A percentile compares a stretch with the other conserved stretches of the same genome.
Conservation (phyloP, 2,797 vertebrate species). For the Coregonus ussuriensis region DNA sequence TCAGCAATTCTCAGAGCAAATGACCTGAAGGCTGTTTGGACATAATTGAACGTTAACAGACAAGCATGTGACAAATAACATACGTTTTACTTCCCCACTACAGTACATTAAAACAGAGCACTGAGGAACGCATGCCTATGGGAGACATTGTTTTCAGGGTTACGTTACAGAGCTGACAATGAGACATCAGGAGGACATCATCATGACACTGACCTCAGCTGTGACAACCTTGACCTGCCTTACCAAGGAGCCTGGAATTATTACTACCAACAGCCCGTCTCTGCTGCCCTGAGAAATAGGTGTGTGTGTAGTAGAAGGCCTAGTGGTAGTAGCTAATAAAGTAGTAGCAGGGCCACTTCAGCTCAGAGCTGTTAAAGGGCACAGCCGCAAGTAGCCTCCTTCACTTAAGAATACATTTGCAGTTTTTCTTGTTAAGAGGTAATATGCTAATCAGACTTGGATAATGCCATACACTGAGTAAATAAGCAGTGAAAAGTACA, state of each 20-base stretch:
- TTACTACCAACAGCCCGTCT: neutral
- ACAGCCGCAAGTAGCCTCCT: neutral
- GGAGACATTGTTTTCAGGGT: slow-evolving; percentile 24
- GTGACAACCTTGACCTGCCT: slow-evolving; percentile 25
- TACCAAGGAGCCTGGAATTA: slow-evolving; percentile 4
- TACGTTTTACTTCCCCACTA: slow-evolving; percentile 52
- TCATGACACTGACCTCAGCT: slow-evolving; percentile 2
- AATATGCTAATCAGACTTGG: slow-evolving; percentile 20
- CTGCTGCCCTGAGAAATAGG: neutral
- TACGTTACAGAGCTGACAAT: slow-evolving; percentile 8
- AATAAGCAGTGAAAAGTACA: slow-evolving; percentile 28
- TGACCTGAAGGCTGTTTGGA: slow-evolving; percentile 71
- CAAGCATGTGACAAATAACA: slow-evolving; percentile 65
- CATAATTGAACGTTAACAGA: slow-evolving; percentile 73
- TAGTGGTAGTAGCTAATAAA: neutral
- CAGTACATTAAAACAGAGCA: slow-evolving; percentile 62
- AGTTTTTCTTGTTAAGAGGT: slow-evolving; percentile 4
- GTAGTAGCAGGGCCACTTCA: neutral
- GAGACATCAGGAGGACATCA: neutral
- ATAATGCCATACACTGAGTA: slow-evolving; percentile 4
- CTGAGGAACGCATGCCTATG: slow-evolving; percentile 36
- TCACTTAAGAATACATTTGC: neutral
- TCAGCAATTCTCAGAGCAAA: slow-evolving; percentile 60
- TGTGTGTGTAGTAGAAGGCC: neutral
- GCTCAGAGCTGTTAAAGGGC: neutral